These are phyloP conservation scores for Oryzias curvinotus DNA, from an alignment of 2,113 vertebrate genomes.

Conservation along the genomic window DNA sequence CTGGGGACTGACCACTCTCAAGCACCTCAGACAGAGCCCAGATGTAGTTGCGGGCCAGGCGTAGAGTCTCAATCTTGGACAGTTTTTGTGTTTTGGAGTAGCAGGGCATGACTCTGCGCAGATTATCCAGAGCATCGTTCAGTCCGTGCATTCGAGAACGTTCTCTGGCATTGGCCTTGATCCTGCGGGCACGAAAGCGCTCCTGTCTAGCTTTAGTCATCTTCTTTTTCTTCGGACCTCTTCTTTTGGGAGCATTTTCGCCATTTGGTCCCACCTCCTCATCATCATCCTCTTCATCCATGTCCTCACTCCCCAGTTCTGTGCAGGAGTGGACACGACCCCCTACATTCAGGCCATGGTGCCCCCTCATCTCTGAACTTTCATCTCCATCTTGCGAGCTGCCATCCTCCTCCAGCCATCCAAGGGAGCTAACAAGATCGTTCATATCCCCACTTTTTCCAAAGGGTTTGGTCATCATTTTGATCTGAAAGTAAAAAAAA, in stretches of 20 bases:
- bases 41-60: conserved; percentile 95
- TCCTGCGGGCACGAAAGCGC: conserved; percentile 85
- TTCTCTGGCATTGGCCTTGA: conserved; percentile 95
- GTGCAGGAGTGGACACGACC: conserved; percentile 57
- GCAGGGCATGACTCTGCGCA: conserved; percentile 95
- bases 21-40: conserved; percentile 97
- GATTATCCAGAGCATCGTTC: conserved; percentile 92
- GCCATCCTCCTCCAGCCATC: conserved; percentile 83
- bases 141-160: conserved; percentile 93
- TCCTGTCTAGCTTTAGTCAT: conserved; percentile 96
- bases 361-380: conserved; percentile 57
- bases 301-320: conserved; percentile 77
- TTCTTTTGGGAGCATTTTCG: conserved; percentile 86
- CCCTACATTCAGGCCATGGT: conserved; percentile 47
- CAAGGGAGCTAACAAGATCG: conserved; percentile 80
- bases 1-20: conserved; percentile 87
- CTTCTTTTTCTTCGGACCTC: conserved; percentile 98
- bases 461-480: conserved; percentile 84
- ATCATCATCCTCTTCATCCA: conserved; percentile 82
- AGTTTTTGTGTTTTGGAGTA: conserved; percentile 97
- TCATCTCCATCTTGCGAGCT: conserved; percentile 82
- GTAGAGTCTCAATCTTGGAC: conserved; percentile 95
- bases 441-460: conserved; percentile 79
- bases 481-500: conserved; percentile 65
- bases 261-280: conserved; percentile 77